Base-by-base conservation (phyloP, 2,797 vertebrate species). In the Cirrhinus molitorella region DNA sequence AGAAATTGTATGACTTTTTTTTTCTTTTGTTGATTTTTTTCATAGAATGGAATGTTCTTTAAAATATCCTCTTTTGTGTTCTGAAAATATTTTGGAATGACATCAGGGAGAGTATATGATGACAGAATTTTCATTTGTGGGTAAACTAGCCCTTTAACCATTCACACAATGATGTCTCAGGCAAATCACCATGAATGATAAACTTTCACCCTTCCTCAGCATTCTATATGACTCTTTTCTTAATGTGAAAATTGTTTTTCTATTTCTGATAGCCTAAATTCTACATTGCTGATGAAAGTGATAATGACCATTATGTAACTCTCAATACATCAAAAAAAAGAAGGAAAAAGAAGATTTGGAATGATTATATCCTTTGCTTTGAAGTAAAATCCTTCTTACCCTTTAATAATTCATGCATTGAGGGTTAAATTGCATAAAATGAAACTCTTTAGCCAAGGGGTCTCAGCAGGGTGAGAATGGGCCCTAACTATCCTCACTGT, bases 401-500 rank as follows among this genome's bases (percentile, higher is more conserved):
- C 11, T 77, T 47, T n/a, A 47, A 63, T 63, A 45, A 77, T 77
- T 63, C 10, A 63, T 63, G 75, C 40, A 63, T 59, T 23, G 40
- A 77, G 76, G 49, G 83, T 88, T 73, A 79, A 65, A 67, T 66
- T 80, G 34, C 37, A 31, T 80, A 45, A 45, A 68, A 80, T 70
- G 5, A 80, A 80, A 53, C n/a, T 14, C 45, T 55, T 66, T 61
- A 79, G 40, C 70, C 12, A 66, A 76, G 66, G 79, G 86, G 68
- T 85, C 86, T 82, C 68, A 70, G 51, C 43, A 61, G 55, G 67
- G 61, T 81, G 78, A 85, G 72, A 45, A 51, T 73, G 28, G 34
- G 66, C 75, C 68, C 28, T 55, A 74, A 53, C 49, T 63, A 31
- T 73, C 37, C 49, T 47, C 51, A 47, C 19, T 67, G 23, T 45